A percentile compares a stretch with the other conserved stretches of the same genome.
Evolutionary conservation across 2,888 invertebrate species (phyloP).

Genomic region (Myathropa florea): DNA sequence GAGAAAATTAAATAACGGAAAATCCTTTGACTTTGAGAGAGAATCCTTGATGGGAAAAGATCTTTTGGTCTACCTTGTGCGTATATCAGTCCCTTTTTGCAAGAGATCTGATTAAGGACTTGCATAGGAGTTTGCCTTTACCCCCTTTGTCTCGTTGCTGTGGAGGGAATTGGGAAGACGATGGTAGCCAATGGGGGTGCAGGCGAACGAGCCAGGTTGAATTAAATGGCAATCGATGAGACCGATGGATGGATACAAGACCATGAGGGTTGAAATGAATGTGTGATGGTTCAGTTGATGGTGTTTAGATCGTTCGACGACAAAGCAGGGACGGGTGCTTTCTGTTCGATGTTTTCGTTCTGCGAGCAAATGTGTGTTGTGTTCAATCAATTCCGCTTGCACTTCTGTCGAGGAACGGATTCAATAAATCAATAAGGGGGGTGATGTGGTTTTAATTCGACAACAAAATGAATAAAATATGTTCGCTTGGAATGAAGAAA

Average conservation of each 20-base stretch:
- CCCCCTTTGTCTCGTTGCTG: too few relatives aligned
- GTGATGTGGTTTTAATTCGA: not conserved
- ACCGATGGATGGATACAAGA: not conserved
- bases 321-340: too few relatives aligned
- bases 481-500: too few relatives aligned
- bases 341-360: not conserved
- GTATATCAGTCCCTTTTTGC: not conserved
- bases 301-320: not conserved
- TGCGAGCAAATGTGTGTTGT: not conserved
- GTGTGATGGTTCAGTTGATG: conserved; percentile 15
- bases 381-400: not conserved
- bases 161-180: too few relatives aligned
- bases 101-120: not conserved
- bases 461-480: not conserved
- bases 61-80: too few relatives aligned
- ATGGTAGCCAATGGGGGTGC: too few relatives aligned
- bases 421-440: not conserved
- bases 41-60: not conserved
- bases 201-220: not conserved
- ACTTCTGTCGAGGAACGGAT: not conserved
- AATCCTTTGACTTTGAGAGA: not conserved
- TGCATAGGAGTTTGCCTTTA: too few relatives aligned
- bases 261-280: not conserved
- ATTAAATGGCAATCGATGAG: conserved; percentile 18
- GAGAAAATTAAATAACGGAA: not conserved